These are phyloP conservation scores for Anisognathus igniventris DNA, from an alignment of 2,797 vertebrate species.

Conservation along the genomic window DNA sequence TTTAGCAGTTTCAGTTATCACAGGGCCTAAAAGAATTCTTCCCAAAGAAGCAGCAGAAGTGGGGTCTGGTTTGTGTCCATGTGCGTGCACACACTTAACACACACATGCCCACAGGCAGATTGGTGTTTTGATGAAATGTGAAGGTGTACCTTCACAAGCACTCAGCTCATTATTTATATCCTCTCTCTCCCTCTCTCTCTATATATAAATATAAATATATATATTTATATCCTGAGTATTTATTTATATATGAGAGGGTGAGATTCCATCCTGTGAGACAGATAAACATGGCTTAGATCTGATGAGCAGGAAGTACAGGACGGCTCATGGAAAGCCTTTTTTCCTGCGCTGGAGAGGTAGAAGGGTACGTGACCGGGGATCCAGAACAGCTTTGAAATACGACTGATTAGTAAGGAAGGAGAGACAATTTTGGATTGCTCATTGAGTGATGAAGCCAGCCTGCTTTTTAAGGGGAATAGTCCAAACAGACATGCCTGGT, in stretches of 20 bases:
- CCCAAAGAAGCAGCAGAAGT: not conserved
- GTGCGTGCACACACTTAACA: rapidly evolving
- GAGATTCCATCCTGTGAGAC: not conserved
- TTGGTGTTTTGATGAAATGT: not conserved
- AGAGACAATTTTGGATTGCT: not conserved
- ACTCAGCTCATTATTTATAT: not conserved
- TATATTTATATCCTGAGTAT: not conserved
- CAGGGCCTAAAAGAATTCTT: not conserved
- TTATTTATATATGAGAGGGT: not conserved
- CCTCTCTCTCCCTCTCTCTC: too few species aligned
- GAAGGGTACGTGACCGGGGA: not conserved
- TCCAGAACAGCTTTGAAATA: not conserved
- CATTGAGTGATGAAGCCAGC: not conserved
- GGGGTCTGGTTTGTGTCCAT: not conserved
- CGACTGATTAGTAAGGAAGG: not conserved
- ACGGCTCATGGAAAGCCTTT: not conserved
- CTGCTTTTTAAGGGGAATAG: not conserved
- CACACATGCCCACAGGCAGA: rapidly evolving
- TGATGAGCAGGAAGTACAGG: not conserved
- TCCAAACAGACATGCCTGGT: not conserved
- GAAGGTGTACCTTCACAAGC: not conserved
- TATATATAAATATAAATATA: too few species aligned
- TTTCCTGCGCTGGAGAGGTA: not conserved
- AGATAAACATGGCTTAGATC: not conserved
- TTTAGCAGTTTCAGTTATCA: not conserved